These are phyloP conservation scores for Adrianichthys oophorus DNA, from an alignment of 2,797 vertebrate genomes.

Conservation along the genomic window DNA sequence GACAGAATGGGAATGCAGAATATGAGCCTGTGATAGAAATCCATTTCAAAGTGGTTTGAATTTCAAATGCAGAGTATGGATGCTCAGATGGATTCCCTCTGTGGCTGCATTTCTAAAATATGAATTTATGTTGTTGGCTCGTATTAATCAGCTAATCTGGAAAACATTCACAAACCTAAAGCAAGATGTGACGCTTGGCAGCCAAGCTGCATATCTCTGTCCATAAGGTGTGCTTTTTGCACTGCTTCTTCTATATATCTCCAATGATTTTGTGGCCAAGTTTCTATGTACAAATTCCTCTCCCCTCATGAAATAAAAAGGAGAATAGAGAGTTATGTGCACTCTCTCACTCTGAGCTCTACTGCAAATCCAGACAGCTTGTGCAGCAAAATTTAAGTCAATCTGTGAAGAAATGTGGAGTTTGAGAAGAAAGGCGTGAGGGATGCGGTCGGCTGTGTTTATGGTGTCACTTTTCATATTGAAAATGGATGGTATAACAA, in stretches of 20 bases:
- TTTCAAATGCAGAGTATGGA: constrained; percentile 24
- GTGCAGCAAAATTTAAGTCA: constrained; percentile 77
- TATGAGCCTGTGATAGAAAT: constrained; percentile 39
- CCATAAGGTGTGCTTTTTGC: constrained; percentile 14
- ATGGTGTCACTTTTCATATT: constrained; percentile 33
- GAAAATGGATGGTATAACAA: constrained; percentile 28
- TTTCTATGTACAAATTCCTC: constrained; percentile 52
- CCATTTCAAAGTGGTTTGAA: constrained; percentile 35
- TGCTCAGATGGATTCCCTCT: constrained; percentile 10
- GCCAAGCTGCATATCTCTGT: background rate
- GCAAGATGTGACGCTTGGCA: background rate
- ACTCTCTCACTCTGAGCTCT: constrained; percentile 59
- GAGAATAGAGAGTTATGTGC: constrained; percentile 19
- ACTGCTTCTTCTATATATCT: constrained; percentile 57
- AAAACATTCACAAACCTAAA: constrained; percentile 15
- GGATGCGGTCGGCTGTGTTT: constrained; percentile 44
- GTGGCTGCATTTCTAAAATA: constrained; percentile 24
- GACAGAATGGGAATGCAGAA: background rate
- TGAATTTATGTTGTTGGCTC: constrained; percentile 19
- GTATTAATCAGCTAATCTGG: constrained; percentile 34
- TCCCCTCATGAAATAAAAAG: constrained; percentile 18
- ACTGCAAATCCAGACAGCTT: constrained; percentile 63
- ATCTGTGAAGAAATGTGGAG: constrained; percentile 62
- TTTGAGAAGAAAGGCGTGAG: constrained; percentile 42
- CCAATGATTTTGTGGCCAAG: constrained; percentile 41